Evolutionary conservation across 2,113 vertebrate genomes (phyloP), one percentile per base, ranked within the genome.

Genomic region (Pithys albifrons): DNA sequence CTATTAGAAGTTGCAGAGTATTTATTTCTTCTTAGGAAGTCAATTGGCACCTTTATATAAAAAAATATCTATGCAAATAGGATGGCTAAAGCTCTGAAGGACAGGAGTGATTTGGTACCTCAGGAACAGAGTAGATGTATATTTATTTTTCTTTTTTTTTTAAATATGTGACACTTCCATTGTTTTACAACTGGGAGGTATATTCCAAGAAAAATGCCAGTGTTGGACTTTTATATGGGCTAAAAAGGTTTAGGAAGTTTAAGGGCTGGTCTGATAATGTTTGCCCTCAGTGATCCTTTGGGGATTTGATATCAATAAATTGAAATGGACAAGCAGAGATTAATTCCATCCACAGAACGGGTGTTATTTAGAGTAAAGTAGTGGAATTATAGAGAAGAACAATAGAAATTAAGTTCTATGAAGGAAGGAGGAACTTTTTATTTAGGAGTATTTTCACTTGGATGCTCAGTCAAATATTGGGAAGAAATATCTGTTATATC

Each of bases 21-120:
- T 94, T 77, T 83, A 17, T 69, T 82, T 61, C 78, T 96, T 93
- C 83, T 88, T 58, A 98, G 98, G 98, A 98, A 78, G 98, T 97
- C 77, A 97, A 98, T 43, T 89, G 94, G 3, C 97, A 98, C 31
- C 96, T 98, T 57, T 95, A 97, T 33, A 76, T 94, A 52, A 95
- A 88, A 88, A 94, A 98, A 98, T 64, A 98, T 98, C 95, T 99
- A 98, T 71, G 89, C 97, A 57, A 97, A 98, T 61, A 77, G 91
- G 92, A 96, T 98, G 85, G 87, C 93, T 49, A 97, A 96, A 97
- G 74, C 82, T 71, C 49, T 95, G 79, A 95, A 93, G 46, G 94
- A 97, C 25, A 93, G 58, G 79, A 70, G 72, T 35, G 97, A 97
- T 25, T 77, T 91, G 64, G 31, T 49, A 33, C 57, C 51, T 72